These are phyloP conservation scores for Petromus typicus DNA, from an alignment of 2,113 vertebrate genomes.

Conservation along the genomic window DNA sequence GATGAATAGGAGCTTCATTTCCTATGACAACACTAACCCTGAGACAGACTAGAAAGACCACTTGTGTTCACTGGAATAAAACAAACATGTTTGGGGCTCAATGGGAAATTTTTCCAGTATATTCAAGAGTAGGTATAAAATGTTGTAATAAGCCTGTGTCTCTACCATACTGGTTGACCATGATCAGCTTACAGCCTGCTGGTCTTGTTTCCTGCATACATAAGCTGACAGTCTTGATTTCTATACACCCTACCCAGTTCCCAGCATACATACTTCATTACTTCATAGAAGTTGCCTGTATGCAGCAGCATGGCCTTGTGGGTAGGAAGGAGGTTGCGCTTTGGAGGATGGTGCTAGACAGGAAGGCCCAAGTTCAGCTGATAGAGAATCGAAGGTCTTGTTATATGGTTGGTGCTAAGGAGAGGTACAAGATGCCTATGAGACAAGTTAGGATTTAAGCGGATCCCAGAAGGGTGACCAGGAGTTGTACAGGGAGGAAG, in stretches of 20 bases:
- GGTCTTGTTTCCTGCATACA: too few relatives aligned
- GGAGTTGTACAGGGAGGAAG: neutral
- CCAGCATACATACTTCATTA: neutral
- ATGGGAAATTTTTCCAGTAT: neutral
- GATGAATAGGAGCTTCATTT: neutral
- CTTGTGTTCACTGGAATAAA: neutral
- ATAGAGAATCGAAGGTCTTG: neutral
- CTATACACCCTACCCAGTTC: neutral
- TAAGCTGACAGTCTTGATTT: neutral
- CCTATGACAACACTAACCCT: neutral
- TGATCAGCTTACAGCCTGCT: neutral
- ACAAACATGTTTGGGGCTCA: neutral
- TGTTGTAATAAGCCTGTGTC: neutral
- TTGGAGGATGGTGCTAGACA: neutral
- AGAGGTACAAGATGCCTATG: neutral
- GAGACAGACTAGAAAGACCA: neutral
- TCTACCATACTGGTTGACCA: neutral
- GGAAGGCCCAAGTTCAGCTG: neutral
- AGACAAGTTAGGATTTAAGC: neutral
- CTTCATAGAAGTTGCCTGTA: neutral
- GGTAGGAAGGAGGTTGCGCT: neutral
- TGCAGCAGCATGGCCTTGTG: neutral
- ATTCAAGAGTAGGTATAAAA: neutral
- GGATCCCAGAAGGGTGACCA: neutral
- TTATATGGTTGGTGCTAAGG: neutral